Evolutionary conservation across 1,140 invertebrate species (phyloP), one percentile per base, ranked within the genome.

Genomic region (Colletes gigas): DNA sequence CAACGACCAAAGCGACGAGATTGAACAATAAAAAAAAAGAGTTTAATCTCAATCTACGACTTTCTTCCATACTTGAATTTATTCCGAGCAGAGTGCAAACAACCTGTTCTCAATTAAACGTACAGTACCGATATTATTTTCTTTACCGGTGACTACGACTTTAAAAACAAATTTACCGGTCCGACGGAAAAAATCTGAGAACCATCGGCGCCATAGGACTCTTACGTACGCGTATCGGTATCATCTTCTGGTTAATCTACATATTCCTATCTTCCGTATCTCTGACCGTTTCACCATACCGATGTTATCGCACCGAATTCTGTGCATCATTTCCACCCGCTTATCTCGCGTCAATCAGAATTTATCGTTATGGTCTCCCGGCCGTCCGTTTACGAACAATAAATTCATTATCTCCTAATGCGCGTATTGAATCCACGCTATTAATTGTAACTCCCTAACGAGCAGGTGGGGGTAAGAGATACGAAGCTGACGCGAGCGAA

Each of bases 361-460:
- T 79, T 72, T 72, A 65, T 54, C 30, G 68, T 57, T 41, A 78
- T 47, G 44, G 59, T 60, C 15, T 8, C 8, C 14, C 30, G 30
- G 39, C 52, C 19, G n/a, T 6, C 57, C 57, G 19, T 41, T 41
- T 41, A 15, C 69, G 12, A 47, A 47, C 59, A 55, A 79, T 63
- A 73, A 72, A 65, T 79, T 65, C 69, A 73, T 73, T 79, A 72
- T 65, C 69, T 44, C 10, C 39, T 57, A 67, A 52, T 21, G 47
- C 59, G 6, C 15, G 15, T 12, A 54, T 8, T 6, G 57, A 15
- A 6, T 63, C 30, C 57, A 15, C 39, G 59, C 76, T 78, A 72
- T 78, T 78, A 65, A 72, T 72, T 65, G 50, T 14, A 4, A 1
- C 12, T 4, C 52, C 55, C 30, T 78, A 78, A 71, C 75, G 75